A percentile compares a stretch with the other conserved stretches of the same genome.
Conservation (phyloP, 2,113 vertebrate species). For the Daphoenositta chrysoptera region DNA sequence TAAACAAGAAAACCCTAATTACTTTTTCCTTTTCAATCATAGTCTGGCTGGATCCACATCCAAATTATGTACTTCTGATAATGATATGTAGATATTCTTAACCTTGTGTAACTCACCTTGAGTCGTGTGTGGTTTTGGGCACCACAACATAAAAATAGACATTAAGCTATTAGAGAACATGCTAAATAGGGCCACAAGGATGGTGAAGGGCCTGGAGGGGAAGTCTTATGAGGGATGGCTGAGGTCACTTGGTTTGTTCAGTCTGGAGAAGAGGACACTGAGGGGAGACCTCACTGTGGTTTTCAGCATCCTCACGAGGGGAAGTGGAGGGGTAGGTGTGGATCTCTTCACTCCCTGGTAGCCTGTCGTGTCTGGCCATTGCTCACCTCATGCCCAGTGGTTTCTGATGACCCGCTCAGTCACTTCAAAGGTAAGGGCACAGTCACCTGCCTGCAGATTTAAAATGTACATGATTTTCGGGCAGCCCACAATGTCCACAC, state of each 20-base stretch:
- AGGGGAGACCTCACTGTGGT: not conserved
- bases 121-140: not conserved
- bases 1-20: not conserved
- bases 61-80: not conserved
- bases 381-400: not conserved
- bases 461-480: not conserved
- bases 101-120: not conserved
- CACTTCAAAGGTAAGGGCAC: not conserved
- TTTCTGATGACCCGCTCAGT: not conserved
- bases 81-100: not conserved
- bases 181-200: not conserved
- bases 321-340: fast-evolving
- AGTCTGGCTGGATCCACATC: not conserved
- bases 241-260: not conserved
- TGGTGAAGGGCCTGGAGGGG: not conserved
- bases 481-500: fast-evolving
- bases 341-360: not conserved
- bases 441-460: not conserved
- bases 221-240: not conserved
- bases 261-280: not conserved
- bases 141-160: not conserved
- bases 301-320: not conserved
- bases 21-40: not conserved
- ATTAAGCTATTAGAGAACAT: fast-evolving
- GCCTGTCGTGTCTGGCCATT: not conserved